Base-by-base conservation (phyloP, 2,888 invertebrate species). In the Epistrophe eligans region DNA sequence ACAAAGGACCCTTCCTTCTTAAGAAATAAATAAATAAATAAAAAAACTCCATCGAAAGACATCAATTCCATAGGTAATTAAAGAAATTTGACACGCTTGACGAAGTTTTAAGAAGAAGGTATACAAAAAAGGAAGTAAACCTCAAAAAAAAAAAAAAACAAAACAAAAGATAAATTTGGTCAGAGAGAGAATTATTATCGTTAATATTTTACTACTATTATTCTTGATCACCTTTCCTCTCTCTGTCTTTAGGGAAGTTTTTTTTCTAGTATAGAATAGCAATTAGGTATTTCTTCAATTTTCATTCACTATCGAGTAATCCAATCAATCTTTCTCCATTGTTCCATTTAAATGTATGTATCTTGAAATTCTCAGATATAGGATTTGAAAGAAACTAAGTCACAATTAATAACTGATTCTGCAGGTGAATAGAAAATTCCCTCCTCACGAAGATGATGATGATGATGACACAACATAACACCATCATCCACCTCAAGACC, bases 31-130 rank as follows among this genome's bases (percentile, higher is more conserved):
- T 24, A 45, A 64, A 40, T 8, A 13, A 48, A 28, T 24, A 38
- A 17, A 58, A 35, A 17, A 24, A 40, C n/a, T 19, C 35, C 24
- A 11, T 38, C 8, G 15, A 64, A 60, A 72, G 45, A 28, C 13
- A 62, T 48, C 67, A 50, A 70, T 67, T 67, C 45, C 4, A 24
- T 13, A 24, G 52, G 72, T 55, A 85, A 77, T 85, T 82, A 79
- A 64, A 35, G 64, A 19, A 71, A 73, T 45, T 28, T 73, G 85
- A 85, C 48, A 85, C 70, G 85, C 77, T 79, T 66, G 77, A 82
- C 17, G 64, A 70, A 77, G 19, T 82, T 71, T 58, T 15, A 24
- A 1, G 9, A 55, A 55, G 24, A 19, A 43, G 24, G 9, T 11
- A 17, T 11, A 24, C 24, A 24, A 58, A 17, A 43, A 43, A 8